Conservation (phyloP, 2,888 invertebrate species). For the Shargacucullia verbasci region DNA sequence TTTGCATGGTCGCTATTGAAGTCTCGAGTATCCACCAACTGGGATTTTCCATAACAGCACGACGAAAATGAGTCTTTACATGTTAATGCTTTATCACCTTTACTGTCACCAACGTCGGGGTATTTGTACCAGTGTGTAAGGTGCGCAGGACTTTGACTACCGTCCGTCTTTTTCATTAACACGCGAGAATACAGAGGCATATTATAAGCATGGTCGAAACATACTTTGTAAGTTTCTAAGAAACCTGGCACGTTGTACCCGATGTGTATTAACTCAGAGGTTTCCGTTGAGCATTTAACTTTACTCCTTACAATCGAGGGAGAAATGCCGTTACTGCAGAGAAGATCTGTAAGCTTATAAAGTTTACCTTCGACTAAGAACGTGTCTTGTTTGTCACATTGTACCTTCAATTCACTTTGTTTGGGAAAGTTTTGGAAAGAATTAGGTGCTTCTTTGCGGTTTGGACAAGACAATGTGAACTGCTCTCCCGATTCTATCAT, state of each 20-base stretch:
- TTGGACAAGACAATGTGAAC: conserved; percentile 46
- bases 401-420: conserved; percentile 28
- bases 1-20: conserved; percentile 50
- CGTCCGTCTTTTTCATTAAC: conserved; percentile 20
- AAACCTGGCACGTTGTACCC: conserved; percentile 46
- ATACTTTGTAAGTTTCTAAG: conserved; percentile 52
- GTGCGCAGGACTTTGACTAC: conserved; percentile 1
- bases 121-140: conserved; percentile 45
- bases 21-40: conserved; percentile 50
- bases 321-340: conserved; percentile 37
- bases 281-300: conserved; percentile 36
- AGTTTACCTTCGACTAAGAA: conserved; percentile 34
- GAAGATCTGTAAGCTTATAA: conserved; percentile 45
- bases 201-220: conserved; percentile 41
- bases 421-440: conserved; percentile 35
- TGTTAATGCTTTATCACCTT: conserved; percentile 25
- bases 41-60: conserved; percentile 53
- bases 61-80: conserved; percentile 29
- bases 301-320: conserved; percentile 31
- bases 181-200: conserved; percentile 45
- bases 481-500: conserved; percentile 18
- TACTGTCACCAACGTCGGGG: conserved; percentile 17
- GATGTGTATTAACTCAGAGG: conserved; percentile 49
- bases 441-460: conserved; percentile 29
- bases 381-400: conserved; percentile 43